Percentiles rank a stretch among this genome's conserved stretches.
Evolutionary conservation across 2,797 vertebrate genomes (phyloP).

Genomic region (Gorsachius magnificus): DNA sequence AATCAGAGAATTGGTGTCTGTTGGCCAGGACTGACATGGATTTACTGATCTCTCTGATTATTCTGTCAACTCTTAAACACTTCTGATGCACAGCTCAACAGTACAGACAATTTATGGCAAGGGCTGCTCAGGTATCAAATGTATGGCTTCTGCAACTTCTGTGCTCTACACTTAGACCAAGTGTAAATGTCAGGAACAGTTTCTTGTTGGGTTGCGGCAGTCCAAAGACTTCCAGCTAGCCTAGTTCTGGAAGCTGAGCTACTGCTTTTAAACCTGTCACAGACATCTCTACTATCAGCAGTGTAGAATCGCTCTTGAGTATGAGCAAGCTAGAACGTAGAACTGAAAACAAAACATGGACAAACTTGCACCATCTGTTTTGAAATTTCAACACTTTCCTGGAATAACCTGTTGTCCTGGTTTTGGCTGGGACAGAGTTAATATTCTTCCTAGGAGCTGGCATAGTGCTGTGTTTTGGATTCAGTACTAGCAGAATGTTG

Average conservation of each 20-base stretch:
- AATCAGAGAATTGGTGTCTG: background rate
- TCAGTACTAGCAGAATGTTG: too few species aligned
- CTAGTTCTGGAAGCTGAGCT: background rate
- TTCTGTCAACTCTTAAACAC: background rate
- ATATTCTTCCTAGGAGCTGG: too few species aligned
- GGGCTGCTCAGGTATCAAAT: background rate
- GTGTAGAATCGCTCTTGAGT: background rate
- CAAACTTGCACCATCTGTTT: background rate
- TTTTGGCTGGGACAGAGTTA: too few species aligned
- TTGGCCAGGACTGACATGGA: background rate
- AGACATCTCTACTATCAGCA: background rate
- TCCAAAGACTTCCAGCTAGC: background rate
- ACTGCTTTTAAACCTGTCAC: background rate
- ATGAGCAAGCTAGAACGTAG: background rate
- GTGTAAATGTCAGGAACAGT: background rate
- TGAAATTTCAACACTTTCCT: background rate
- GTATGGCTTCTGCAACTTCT: background rate
- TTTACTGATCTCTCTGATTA: background rate
- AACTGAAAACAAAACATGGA: background rate
- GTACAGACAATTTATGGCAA: background rate
- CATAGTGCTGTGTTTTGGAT: too few species aligned
- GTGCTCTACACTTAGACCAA: accelerated
- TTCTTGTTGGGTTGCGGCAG: background rate
- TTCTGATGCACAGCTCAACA: background rate
- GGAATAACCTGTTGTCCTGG: background rate